Evolutionary conservation across 2,113 vertebrate genomes (phyloP), one percentile per base, ranked within the genome.

Genomic region (Corythornis madagascariensis): DNA sequence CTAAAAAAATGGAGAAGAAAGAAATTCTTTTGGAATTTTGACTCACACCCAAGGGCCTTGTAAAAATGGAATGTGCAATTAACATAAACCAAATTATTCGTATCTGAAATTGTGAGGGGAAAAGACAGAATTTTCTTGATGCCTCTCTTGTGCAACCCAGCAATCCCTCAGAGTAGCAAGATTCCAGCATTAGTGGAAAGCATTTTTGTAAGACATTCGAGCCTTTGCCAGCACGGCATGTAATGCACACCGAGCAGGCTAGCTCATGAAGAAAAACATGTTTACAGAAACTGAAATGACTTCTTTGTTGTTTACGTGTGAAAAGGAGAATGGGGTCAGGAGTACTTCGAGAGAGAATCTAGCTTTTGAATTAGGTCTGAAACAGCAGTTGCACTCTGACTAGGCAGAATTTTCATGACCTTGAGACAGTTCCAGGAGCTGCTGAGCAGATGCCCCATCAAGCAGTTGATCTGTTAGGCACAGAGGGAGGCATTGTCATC

Each of bases 281-380:
- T 96, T 96, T 97, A 95, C 94, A 96, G 91, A 91, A 95, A 95
- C 92, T 86, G 82, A 92, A 93, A 79, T 94, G 59, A 79, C 93
- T 95, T 81, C 92, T 93, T 92, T 93, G 83, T 92, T 96, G 89
- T 96, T 96, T 95, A 93, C 71, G 84, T 2, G 12, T 83, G 78
- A 55, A 78, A 75, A 91, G 84, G 89, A 95, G 96, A 91, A 89
- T 77, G 87, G 89, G 85, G 42, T 93, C 85, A 66, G 84, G 91
- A 92, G 74, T 53, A 55, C 85, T 94, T 83, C 2, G 11, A 91
- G 83, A 75, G 78, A 83, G 57, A 88, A 91, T 81, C 78, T 71
- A 83, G 85, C 79, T 92, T 88, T 93, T 76, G 38, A 85, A 18
- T 83, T 77, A n/a, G 7, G 26, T 35, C 64, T 69, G 84, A 75